Evolutionary conservation across 1,140 invertebrate species (phyloP).

Genomic region (Apocrypta bakeri): DNA sequence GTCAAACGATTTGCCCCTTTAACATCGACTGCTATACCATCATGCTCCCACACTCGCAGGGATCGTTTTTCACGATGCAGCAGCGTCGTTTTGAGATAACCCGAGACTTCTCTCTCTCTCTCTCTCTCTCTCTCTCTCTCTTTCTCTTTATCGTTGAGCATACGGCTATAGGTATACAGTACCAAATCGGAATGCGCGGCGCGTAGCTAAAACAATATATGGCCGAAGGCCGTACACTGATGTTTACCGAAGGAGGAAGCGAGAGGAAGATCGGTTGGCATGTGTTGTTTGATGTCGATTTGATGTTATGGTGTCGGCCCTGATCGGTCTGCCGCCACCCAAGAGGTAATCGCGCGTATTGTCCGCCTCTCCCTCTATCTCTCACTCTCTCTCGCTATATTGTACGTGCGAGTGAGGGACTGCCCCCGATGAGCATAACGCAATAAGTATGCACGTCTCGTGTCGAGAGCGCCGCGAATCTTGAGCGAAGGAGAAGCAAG

Average conservation of each 20-base stretch:
- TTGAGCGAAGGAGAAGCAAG: not conserved
- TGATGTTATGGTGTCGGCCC: constrained; percentile 63
- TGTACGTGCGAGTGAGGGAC: constrained; percentile 4
- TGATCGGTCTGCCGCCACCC: constrained; percentile 55
- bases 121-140: constrained; percentile 1
- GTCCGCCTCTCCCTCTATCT: not conserved
- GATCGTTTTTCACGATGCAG: constrained; percentile 67
- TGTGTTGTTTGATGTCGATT: constrained; percentile 65
- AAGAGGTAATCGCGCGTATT: constrained; percentile 34
- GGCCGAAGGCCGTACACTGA: constrained; percentile 36
- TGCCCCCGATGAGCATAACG: not conserved
- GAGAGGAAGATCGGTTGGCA: constrained; percentile 58
- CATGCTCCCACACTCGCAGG: constrained; percentile 62
- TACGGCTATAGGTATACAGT: not conserved
- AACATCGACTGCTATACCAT: constrained; percentile 39
- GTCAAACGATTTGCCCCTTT: constrained; percentile 21
- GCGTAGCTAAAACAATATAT: constrained; percentile 59
- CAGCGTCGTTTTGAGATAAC: constrained; percentile 59
- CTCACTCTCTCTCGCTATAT: not conserved
- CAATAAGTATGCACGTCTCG: constrained; percentile 22
- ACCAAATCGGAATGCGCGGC: constrained; percentile 49
- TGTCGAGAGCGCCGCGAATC: not conserved
- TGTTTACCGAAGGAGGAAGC: constrained; percentile 60
- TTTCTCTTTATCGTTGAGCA: not conserved
- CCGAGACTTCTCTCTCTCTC: constrained; percentile 46